Base-by-base conservation (phyloP, 2,888 invertebrate genomes). In the Blera fallax region DNA sequence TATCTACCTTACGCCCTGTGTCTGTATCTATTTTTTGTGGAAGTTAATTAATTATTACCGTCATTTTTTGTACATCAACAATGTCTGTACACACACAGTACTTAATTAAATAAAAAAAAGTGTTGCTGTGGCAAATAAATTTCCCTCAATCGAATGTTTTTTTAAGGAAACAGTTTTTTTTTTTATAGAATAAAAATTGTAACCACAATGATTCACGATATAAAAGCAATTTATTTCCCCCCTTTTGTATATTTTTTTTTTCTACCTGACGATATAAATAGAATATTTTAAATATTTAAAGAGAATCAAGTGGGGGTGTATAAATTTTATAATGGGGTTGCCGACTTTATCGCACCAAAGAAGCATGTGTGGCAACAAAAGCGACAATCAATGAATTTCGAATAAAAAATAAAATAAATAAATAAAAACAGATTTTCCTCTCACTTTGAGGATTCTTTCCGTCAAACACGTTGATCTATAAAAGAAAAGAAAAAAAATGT, bases 181-280 rank as follows among this genome's bases (percentile, higher is more conserved):
- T 60, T 11, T 16, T 10, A 29, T 11, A 14, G 27, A n/a, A n/a
- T 1, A n/a, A 14, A n/a, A n/a, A n/a, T n/a, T 58, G n/a, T 34
- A 29, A 29, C 62, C 40, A 5, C 40, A 64, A 64, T 8, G 24
- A 32, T 32, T 73, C 43, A 50, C 21, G 50, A 73, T 64, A 73
- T 64, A 43, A 73, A 64, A 73, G 32, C 69, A 58, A 72, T 48
- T 43, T 34, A 43, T 62, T n/a, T n/a, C 21, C 40, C 60, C 62
- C 16, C n/a, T n/a, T n/a, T n/a, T n/a, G n/a, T n/a, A n/a, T n/a
- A n/a, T n/a, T n/a, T n/a, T n/a, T n/a, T n/a, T 40, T 27, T 54
- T 54, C 43, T 56, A 74, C 74, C 74, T 74, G 65, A 34, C 21
- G 27, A 24, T 65, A 65, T 56, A 56, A 74, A 74, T 74, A 74